Base-by-base conservation (phyloP, 2,888 invertebrate genomes). In the Luperina testacea region DNA sequence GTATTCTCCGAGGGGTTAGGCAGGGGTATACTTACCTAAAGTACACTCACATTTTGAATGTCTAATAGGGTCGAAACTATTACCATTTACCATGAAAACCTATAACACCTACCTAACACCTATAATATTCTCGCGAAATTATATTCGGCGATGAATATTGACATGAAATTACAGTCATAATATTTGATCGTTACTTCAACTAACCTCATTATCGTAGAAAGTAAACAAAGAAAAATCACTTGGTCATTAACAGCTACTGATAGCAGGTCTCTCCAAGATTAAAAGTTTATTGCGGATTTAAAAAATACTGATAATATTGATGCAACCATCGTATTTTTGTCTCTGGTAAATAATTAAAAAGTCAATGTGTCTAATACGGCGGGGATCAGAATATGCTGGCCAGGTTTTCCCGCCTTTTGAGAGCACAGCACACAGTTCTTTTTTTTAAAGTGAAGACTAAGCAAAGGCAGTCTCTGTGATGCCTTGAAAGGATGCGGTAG, bases 201-300 rank as follows among this genome's bases (percentile, higher is more conserved):
- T 90, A 85, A 90, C 88, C 88, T 86, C 77, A 59, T 72, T 90
- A 89, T 88, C 85, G 78, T 82, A 85, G 79, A 87, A 88, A 83
- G 91, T 91, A 94, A 94, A 94, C 94, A 94, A 90, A 88, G 91
- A 90, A 89, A 90, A 91, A 91, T 92, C 90, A 88, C 82, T 90
- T 90, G 91, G 90, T 92, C 92, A 92, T 92, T 91, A 92, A 88
- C 89, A 80, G 88, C 77, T 75, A 87, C 91, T 92, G 94, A 95
- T 95, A 94, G 92, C 90, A 61, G 88, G 87, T 88, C 80, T 89
- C 85, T 86, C 84, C 83, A 86, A 91, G 95, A 94, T 95, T 95
- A 95, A 81, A 89, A 91, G 92, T 94, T 95, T 95, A 95, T 83
- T 88, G 85, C 76, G 90, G 95, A 94, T 95, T 94, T 87, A 92